These are phyloP conservation scores for Emberiza fucata DNA, from an alignment of 2,113 vertebrate species.

Conservation along the genomic window DNA sequence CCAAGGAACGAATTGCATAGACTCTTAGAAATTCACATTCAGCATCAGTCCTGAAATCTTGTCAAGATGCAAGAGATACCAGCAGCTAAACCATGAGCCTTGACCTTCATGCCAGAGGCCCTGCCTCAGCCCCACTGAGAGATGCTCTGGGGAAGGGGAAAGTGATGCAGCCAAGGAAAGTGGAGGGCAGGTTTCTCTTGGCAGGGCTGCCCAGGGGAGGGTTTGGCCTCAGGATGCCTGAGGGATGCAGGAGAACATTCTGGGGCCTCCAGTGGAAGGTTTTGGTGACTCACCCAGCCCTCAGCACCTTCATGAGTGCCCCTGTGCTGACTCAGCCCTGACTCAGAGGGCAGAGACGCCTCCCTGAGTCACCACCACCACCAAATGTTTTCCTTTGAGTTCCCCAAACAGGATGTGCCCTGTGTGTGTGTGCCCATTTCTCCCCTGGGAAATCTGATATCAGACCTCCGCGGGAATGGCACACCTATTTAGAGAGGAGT, in stretches of 20 bases:
- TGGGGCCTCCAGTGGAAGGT: neutral
- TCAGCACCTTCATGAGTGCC: neutral
- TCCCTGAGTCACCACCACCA: neutral
- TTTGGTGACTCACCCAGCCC: neutral
- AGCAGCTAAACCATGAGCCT: neutral
- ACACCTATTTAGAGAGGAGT: neutral
- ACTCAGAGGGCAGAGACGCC: neutral
- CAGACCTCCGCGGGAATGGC: neutral
- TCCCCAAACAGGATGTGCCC: neutral
- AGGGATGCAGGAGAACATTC: accelerated
- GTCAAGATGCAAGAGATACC: neutral
- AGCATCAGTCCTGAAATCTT: neutral
- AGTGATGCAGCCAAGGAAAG: neutral
- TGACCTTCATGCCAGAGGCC: neutral
- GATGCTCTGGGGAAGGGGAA: neutral
- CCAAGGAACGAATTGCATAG: neutral
- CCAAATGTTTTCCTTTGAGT: neutral
- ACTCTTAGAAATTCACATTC: neutral
- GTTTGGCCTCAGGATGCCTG: neutral
- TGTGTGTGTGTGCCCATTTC: accelerated
- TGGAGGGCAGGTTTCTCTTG: neutral
- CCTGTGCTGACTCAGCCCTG: neutral
- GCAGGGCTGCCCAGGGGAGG: neutral
- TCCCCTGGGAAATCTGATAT: neutral
- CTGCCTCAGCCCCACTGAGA: neutral